These are phyloP conservation scores for Clinocottus analis DNA, from an alignment of 2,113 vertebrate genomes.

Conservation along the genomic window DNA sequence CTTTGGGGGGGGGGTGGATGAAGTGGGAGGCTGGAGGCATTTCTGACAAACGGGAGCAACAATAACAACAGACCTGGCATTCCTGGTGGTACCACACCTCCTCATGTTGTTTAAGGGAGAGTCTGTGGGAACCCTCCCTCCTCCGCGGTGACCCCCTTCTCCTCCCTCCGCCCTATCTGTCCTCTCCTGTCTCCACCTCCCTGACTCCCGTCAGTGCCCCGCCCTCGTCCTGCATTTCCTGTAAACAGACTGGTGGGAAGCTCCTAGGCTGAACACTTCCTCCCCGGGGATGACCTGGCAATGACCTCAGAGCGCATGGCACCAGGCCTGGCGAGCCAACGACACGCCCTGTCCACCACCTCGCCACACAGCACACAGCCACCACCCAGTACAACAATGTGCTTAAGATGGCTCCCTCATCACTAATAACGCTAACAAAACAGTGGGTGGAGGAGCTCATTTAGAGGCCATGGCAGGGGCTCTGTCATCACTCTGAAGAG, in stretches of 20 bases:
- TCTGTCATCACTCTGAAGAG: conserved; percentile 54
- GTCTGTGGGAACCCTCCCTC: conserved; percentile 70
- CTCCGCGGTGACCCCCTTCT: conserved; percentile 60
- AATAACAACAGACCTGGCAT: conserved; percentile 72
- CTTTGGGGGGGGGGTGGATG: neutral
- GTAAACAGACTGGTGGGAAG: conserved; percentile 89
- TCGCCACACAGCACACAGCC: conserved; percentile 62
- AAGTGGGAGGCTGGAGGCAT: neutral
- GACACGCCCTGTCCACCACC: conserved; percentile 83
- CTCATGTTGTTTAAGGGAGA: conserved; percentile 75
- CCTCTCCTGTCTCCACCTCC: conserved; percentile 56
- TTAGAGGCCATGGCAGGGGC: conserved; percentile 46
- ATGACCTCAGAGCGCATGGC: conserved; percentile 84
- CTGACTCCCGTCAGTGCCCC: conserved; percentile 55
- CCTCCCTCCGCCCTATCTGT: conserved; percentile 67
- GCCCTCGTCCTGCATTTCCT: conserved; percentile 92
- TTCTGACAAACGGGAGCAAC: conserved; percentile 33
- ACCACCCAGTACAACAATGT: conserved; percentile 78
- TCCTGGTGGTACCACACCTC: conserved; percentile 77
- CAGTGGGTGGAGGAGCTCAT: conserved; percentile 63
- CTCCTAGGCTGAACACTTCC: conserved; percentile 85
- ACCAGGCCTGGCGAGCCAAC: conserved; percentile 73
- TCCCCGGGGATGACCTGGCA: conserved; percentile 90
- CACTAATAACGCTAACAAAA: conserved; percentile 66
- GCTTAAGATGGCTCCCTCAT: conserved; percentile 75